These are phyloP conservation scores for Microctenopoma lineatum DNA, from an alignment of 2,797 vertebrate species.

Conservation along the genomic window DNA sequence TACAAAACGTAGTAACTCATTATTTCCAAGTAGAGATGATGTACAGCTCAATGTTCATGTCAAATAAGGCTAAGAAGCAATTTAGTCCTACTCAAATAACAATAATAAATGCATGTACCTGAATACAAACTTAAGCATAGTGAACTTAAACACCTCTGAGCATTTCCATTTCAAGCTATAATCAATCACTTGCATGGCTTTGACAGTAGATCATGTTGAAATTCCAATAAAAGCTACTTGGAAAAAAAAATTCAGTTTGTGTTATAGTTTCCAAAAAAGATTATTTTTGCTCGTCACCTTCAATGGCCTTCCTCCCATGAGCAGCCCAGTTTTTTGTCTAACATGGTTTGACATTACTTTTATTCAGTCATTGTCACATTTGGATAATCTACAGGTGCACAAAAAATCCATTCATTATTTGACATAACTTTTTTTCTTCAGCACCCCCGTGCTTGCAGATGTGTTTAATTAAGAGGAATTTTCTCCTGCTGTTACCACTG, in stretches of 20 bases:
- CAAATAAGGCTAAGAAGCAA: constrained; percentile 20
- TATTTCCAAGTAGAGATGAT: constrained; percentile 42
- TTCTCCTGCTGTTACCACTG: constrained; percentile 40
- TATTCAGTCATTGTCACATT: constrained; percentile 3
- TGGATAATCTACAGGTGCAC: constrained; percentile 23
- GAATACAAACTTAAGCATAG: constrained; percentile 39
- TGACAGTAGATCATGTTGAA: constrained; percentile 19
- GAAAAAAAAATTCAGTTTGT: constrained; percentile 40
- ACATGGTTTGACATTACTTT: constrained; percentile 58
- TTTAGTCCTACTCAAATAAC: constrained; percentile 43
- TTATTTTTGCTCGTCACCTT: constrained; percentile 17
- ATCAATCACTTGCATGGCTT: constrained; percentile 26
- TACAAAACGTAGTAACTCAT: constrained; percentile 45
- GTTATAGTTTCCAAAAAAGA: constrained; percentile 17
- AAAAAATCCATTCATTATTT: constrained; percentile 34
- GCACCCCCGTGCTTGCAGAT: constrained; percentile 58
- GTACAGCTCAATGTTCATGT: constrained; percentile 22
- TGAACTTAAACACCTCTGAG: constrained; percentile 31
- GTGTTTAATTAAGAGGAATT: constrained; percentile 66
- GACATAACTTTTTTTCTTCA: constrained; percentile 70
- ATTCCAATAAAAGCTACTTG: not conserved
- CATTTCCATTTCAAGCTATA: constrained; percentile 33
- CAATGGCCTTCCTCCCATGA: constrained; percentile 56
- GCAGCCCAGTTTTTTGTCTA: constrained; percentile 73
- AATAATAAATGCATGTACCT: constrained; percentile 39